Base-by-base conservation (phyloP, 2,888 invertebrate species). In the Galeruca laticollis region DNA sequence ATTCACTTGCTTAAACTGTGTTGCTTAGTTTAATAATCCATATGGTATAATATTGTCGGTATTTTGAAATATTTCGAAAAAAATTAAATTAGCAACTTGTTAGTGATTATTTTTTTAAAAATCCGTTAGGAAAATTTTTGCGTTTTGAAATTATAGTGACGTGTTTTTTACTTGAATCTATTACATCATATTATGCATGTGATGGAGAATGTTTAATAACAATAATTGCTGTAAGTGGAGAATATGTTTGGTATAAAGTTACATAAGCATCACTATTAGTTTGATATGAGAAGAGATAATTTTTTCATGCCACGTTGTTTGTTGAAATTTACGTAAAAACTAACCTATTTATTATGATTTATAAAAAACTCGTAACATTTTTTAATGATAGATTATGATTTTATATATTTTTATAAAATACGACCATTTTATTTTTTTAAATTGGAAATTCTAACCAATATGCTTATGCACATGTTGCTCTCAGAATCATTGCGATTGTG, bases 1-100 rank as follows among this genome's bases (percentile, higher is more conserved):
- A 80, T 82, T 83, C 84, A 82, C 83, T 80, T 82, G 83, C 80
- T 80, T 77, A 76, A 79, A 75, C 72, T 78, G 76, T 76, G 70
- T 70, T 72, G 71, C 73, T 76, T 75, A 71, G 72, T 71, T 57
- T 66, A 60, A 49, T 74, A 69, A 74, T 76, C 81, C 82, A 82
- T 82, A 82, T 82, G 82, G 80, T 81, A 57, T 15, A 15, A 35
- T 35, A 76, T 75, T 68, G 70, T 70, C 73, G 54, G 33, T 68
- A 71, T 63, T 60, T 52, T 52, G 54, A 15, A 51, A 40, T 61
- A 65, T 43, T 62, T 57, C 31, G 60, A 68, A 52, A 54, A 26
- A 54, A 40, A 0, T 40, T 2, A 47, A 47, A 56, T 54, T 33
- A 21, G 20, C 11, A 11, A 10, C 10, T 9, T 26, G 37, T 56